phyloP scores from a whole-genome alignment of 2,888 invertebrate species.

The Malthinus seriepunctatus region DNA sequence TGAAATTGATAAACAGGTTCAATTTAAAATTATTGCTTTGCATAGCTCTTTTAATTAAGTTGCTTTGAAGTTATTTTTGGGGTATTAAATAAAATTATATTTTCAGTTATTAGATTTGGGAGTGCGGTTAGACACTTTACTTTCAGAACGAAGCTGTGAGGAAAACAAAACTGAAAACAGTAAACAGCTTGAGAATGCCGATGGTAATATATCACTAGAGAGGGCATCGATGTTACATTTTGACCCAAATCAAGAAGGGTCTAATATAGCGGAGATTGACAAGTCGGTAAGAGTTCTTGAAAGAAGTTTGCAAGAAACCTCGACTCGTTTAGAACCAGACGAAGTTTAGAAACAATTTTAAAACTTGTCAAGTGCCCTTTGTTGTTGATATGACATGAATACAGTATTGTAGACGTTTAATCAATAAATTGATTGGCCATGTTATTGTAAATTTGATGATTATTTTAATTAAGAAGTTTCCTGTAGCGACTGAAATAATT shows the following conservation, averaged over 20 bases:
- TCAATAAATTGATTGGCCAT: no score
- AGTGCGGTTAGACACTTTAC: constrained; percentile 14
- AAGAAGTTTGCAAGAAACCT: background rate
- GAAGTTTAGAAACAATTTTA: background rate
- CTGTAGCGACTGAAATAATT: no score
- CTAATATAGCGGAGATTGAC: background rate
- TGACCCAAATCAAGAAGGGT: background rate
- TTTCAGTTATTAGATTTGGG: constrained; percentile 22
- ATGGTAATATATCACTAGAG: background rate
- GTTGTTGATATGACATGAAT: no score
- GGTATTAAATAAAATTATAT: background rate
- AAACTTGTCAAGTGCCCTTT: no score
- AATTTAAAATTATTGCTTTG: background rate
- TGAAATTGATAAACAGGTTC: constrained; percentile 12
- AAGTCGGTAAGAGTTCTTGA: background rate
- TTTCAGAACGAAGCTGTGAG: constrained; percentile 10
- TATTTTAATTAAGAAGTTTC: no score
- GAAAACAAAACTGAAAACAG: background rate
- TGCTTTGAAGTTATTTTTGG: background rate
- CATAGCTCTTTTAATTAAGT: background rate
- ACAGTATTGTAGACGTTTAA: no score
- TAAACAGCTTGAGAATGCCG: constrained; percentile 1
- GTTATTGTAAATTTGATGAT: no score
- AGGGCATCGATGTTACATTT: background rate
- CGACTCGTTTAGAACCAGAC: background rate